A percentile compares a stretch with the other conserved stretches of the same genome.
Evolutionary conservation across 2,797 vertebrate genomes (phyloP).

Genomic region (Erpetoichthys calabaricus): DNA sequence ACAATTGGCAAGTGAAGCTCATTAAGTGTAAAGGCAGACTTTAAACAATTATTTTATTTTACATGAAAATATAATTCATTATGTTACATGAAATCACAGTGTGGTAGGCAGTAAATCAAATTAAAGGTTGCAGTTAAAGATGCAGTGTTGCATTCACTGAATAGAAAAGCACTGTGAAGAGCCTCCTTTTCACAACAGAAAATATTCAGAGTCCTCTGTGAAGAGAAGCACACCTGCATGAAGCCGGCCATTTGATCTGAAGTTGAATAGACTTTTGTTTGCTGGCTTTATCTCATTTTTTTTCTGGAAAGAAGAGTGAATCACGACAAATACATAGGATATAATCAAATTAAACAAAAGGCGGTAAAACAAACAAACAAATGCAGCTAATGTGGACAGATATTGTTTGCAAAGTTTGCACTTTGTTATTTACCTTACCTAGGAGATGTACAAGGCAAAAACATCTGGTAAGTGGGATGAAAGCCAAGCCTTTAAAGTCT

Average conservation of each 20-base stretch:
- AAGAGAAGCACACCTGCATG: conserved; percentile 21
- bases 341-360: conserved; percentile 27
- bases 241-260: conserved; percentile 33
- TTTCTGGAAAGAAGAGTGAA: conserved; percentile 41
- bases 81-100: too few relatives aligned
- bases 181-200: neutral
- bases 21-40: too few relatives aligned
- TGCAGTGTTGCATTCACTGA: too few relatives aligned
- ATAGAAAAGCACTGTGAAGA: too few relatives aligned
- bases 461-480: conserved; percentile 55
- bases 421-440: conserved; percentile 29
- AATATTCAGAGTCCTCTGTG: neutral
- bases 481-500: conserved; percentile 66
- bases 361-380: conserved; percentile 1
- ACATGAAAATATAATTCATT: too few relatives aligned
- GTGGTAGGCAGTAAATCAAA: too few relatives aligned
- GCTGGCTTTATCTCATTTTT: conserved; percentile 25
- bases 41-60: too few relatives aligned
- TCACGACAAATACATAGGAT: conserved; percentile 11
- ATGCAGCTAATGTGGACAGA: conserved; percentile 12
- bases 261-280: conserved; percentile 23
- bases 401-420: conserved; percentile 5
- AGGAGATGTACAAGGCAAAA: conserved; percentile 41
- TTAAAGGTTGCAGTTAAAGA: too few relatives aligned
- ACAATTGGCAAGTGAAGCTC: too few relatives aligned